Conservation (phyloP, 2,888 invertebrate genomes). For the Gymnoscelis rufifasciata region DNA sequence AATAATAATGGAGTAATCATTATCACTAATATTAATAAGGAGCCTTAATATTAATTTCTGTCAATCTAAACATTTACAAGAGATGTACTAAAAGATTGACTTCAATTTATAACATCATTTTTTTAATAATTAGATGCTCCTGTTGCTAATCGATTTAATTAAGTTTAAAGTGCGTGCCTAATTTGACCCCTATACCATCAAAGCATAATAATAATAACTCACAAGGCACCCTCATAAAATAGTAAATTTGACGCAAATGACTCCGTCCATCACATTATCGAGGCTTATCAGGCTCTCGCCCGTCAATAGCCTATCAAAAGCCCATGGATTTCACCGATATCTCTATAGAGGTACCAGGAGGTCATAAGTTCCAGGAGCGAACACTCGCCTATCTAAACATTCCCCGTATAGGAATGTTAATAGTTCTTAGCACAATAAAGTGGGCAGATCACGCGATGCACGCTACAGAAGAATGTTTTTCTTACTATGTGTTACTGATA, state of each 20-base stretch:
- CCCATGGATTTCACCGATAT: constrained; percentile 31
- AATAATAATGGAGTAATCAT: too few relatives aligned
- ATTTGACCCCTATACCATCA: neutral
- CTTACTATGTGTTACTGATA: constrained; percentile 13
- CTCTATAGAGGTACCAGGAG: constrained; percentile 32
- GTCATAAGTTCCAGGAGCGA: constrained; percentile 28
- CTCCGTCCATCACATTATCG: constrained; percentile 17
- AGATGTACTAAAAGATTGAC: too few relatives aligned
- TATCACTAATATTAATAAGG: too few relatives aligned
- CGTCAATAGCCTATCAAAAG: constrained; percentile 31
- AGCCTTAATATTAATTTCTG: too few relatives aligned
- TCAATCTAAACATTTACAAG: too few relatives aligned
- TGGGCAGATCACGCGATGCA: constrained; percentile 59
- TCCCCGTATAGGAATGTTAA: constrained; percentile 73
- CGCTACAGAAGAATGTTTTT: constrained; percentile 46
- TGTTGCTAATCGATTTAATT: too few relatives aligned
- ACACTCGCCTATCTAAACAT: constrained; percentile 65
- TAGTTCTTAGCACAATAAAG: constrained; percentile 64
- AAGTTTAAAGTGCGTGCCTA: too few relatives aligned
- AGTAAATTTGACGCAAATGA: neutral
- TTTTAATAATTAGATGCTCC: too few relatives aligned
- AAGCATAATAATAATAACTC: neutral
- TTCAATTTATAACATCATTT: too few relatives aligned
- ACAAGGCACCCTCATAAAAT: neutral
- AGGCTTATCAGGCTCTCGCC: constrained; percentile 19